phyloP scores from a whole-genome alignment of 2,888 invertebrate species.

The Petrolisthes manimaculis region DNA sequence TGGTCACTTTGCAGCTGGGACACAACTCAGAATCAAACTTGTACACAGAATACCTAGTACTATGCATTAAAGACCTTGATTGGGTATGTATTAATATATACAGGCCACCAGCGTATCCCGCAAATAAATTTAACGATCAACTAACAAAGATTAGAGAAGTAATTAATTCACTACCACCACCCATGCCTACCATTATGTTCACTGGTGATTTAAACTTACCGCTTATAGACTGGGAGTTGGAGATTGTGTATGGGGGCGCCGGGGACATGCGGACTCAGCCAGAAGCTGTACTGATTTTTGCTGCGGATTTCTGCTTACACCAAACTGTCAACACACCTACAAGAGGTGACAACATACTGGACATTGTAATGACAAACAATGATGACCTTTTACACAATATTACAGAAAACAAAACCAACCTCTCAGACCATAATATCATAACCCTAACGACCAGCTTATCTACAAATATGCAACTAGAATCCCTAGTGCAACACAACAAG shows the following conservation, averaged over 20 bases:
- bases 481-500: neutral
- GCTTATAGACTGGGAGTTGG: slow-evolving; percentile 8
- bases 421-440: slow-evolving; percentile 21
- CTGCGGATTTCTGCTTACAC: neutral
- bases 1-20: neutral
- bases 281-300: neutral
- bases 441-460: neutral
- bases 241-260: slow-evolving; percentile 2
- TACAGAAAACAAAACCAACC: slow-evolving; percentile 7
- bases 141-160: neutral
- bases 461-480: neutral
- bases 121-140: slow-evolving; percentile 10
- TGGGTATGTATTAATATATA: slow-evolving; percentile 14
- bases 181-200: slow-evolving; percentile 16
- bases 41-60: neutral
- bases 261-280: slow-evolving; percentile 9
- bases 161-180: neutral
- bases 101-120: slow-evolving; percentile 13
- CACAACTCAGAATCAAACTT: neutral
- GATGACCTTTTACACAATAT: slow-evolving; percentile 4
- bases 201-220: slow-evolving; percentile 19
- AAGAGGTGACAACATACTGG: slow-evolving; percentile 15
- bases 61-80: neutral
- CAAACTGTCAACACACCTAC: slow-evolving; percentile 14
- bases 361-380: slow-evolving; percentile 23